These are phyloP conservation scores for Orientallactaga sibirica DNA, from an alignment of 2,797 vertebrate species.

Conservation along the genomic window DNA sequence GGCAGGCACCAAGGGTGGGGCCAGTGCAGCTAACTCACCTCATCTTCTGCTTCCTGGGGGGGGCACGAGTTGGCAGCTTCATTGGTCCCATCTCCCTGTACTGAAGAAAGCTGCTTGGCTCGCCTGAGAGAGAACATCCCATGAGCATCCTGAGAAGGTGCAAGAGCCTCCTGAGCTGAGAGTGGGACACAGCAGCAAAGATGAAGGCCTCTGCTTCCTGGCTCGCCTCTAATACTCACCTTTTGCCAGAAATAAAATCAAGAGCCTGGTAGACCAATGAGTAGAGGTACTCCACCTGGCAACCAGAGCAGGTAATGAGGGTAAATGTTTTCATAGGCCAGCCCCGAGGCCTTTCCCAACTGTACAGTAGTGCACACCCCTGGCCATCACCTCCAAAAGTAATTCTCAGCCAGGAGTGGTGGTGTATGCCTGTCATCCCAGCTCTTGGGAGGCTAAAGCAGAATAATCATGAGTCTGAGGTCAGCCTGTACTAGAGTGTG, in stretches of 20 bases:
- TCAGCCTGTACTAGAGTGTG: background rate
- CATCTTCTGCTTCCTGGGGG: conserved; percentile 68
- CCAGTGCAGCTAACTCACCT: conserved; percentile 78
- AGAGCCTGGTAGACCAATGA: conserved; percentile 94
- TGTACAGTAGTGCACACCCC: background rate
- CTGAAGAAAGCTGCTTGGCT: conserved; percentile 85
- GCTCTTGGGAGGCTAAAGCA: background rate
- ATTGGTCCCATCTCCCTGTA: conserved; percentile 75
- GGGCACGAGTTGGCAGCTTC: conserved; percentile 65
- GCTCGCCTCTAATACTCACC: conserved; percentile 85
- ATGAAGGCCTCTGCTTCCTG: fast-evolving
- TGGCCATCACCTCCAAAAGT: background rate
- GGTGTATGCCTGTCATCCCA: background rate
- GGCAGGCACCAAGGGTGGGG: background rate
- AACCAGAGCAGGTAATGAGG: conserved; percentile 40
- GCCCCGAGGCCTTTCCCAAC: background rate
- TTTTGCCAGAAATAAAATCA: conserved; percentile 93
- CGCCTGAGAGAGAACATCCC: conserved; percentile 46
- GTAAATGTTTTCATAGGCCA: fast-evolving
- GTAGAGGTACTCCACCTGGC: conserved; percentile 96
- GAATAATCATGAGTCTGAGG: background rate
- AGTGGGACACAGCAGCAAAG: fast-evolving
- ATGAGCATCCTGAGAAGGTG: background rate
- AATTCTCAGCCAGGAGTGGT: background rate
- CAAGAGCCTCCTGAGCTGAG: background rate